Evolutionary conservation across 2,888 invertebrate genomes (phyloP).

Genomic region (Imbricaverruca yamaguchii): DNA sequence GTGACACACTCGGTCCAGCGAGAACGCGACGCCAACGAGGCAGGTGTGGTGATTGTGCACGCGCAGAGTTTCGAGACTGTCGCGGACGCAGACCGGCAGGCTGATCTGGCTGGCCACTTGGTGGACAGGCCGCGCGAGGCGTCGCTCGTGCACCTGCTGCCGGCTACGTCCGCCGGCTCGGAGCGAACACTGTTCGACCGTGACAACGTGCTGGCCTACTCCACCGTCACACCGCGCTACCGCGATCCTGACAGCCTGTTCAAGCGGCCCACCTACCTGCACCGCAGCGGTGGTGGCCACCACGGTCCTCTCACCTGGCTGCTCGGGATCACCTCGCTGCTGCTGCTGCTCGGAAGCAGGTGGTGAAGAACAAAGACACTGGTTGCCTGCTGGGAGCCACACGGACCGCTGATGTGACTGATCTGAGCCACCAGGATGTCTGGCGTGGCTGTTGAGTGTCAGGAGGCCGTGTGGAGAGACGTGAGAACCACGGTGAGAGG

Average conservation of each 20-base stretch:
- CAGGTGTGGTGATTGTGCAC: neutral
- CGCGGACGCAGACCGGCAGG: neutral
- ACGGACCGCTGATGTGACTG: too few relatives aligned
- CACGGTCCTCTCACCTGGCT: neutral
- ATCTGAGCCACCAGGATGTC: too few relatives aligned
- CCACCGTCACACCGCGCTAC: slow-evolving; percentile 11
- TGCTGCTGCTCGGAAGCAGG: neutral
- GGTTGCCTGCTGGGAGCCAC: too few relatives aligned
- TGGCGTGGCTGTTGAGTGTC: too few relatives aligned
- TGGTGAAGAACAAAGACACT: neutral
- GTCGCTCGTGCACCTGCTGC: neutral
- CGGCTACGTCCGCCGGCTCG: neutral
- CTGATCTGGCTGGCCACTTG: neutral
- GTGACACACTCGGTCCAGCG: neutral
- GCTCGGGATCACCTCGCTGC: neutral
- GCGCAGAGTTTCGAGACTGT: neutral
- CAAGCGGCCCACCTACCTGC: slow-evolving; percentile 8
- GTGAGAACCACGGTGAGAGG: too few relatives aligned
- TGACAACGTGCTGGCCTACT: neutral
- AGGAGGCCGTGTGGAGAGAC: too few relatives aligned
- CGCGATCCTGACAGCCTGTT: slow-evolving; percentile 12
- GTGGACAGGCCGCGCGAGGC: neutral
- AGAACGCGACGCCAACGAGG: neutral
- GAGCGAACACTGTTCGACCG: neutral
- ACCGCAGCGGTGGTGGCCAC: neutral